Percentiles rank a stretch among this genome's conserved stretches.
Conservation (phyloP, 2,888 invertebrate genomes). For the Macrophya alboannulata region DNA sequence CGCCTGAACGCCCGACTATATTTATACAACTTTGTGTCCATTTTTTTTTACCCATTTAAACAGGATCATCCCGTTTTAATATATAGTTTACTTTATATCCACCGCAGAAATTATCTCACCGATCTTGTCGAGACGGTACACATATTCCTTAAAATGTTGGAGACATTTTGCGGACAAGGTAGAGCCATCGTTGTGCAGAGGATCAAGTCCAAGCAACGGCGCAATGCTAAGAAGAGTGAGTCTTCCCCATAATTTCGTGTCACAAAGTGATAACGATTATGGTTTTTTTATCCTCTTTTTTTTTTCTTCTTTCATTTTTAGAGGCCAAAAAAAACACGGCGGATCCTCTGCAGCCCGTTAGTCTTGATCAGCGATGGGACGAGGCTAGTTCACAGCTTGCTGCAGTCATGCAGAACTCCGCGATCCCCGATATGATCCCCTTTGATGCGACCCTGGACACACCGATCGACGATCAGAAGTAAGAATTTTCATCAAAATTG, state of each 20-base stretch:
- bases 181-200: conserved; percentile 87
- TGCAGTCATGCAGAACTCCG: conserved; percentile 82
- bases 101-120: conserved; percentile 88
- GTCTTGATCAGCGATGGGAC: conserved; percentile 85
- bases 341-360: conserved; percentile 68
- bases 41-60: background rate
- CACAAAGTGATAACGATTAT: background rate
- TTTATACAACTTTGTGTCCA: no score
- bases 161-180: conserved; percentile 80
- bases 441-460: conserved; percentile 94
- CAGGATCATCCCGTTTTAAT: background rate
- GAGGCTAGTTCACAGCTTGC: conserved; percentile 85
- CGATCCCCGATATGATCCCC: conserved; percentile 87
- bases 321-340: conserved; percentile 29
- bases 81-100: conserved; percentile 45
- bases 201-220: conserved; percentile 79
- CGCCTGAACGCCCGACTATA: background rate
- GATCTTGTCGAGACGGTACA: conserved; percentile 96
- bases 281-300: background rate
- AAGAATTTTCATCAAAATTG: background rate
- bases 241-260: conserved; percentile 30
- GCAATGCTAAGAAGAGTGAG: conserved; percentile 69
- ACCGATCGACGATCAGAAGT: conserved; percentile 95
- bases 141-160: conserved; percentile 95
- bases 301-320: background rate